Conservation (phyloP, 2,797 vertebrate genomes). For the Schizothorax lantsangensis region DNA sequence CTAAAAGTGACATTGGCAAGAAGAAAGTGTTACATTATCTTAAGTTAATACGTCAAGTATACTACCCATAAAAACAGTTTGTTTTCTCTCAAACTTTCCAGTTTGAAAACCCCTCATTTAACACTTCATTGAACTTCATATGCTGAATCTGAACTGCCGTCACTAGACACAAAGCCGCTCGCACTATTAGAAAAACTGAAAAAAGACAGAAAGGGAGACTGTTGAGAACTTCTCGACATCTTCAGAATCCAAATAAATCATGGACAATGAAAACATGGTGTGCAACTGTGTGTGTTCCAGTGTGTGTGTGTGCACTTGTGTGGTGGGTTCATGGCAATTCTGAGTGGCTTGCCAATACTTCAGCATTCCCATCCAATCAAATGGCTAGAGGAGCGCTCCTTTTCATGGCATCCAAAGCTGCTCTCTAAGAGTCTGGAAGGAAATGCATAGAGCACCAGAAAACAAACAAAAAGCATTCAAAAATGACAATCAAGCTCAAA, state of each 20-base stretch:
- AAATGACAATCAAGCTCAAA: conserved; percentile 36
- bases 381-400: conserved; percentile 5
- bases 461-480: conserved; percentile 29
- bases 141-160: neutral
- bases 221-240: conserved; percentile 34
- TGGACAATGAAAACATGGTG: conserved; percentile 38
- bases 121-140: conserved; percentile 9
- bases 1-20: neutral
- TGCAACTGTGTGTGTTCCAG: neutral
- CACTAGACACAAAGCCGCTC: neutral
- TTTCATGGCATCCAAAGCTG: conserved; percentile 36
- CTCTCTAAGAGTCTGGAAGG: conserved; percentile 45
- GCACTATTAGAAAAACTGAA: neutral
- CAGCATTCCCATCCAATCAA: conserved; percentile 51
- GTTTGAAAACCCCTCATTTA: neutral
- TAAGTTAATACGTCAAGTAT: neutral
- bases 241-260: conserved; percentile 45
- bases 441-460: conserved; percentile 25
- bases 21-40: neutral
- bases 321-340: conserved; percentile 22
- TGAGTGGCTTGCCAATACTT: conserved; percentile 41
- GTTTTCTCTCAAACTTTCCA: neutral
- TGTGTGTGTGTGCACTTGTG: conserved; percentile 7
- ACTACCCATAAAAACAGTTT: neutral
- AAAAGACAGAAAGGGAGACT: conserved; percentile 31